Conservation (phyloP, 2,888 invertebrate genomes). For the Caenorhabditis sulstoni region DNA sequence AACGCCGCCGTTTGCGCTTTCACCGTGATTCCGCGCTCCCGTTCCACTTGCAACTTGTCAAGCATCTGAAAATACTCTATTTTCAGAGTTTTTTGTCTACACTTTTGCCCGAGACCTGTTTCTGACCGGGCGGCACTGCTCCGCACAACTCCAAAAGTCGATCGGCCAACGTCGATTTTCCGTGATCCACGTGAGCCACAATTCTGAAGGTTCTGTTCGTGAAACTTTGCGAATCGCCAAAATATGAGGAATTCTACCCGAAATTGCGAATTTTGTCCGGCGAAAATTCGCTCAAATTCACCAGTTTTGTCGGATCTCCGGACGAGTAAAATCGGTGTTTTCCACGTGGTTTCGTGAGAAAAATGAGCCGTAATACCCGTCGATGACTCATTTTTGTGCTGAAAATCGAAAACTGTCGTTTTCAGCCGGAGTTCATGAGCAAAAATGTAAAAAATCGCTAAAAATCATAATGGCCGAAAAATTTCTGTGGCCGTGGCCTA, state of each 20-base stretch:
- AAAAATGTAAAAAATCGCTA: neutral
- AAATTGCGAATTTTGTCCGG: conserved; percentile 88
- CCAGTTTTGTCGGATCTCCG: conserved; percentile 61
- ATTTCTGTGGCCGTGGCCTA: neutral
- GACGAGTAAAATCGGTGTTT: neutral
- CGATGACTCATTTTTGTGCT: neutral
- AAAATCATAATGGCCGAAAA: neutral
- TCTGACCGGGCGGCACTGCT: conserved; percentile 66
- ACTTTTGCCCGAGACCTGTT: too few relatives aligned
- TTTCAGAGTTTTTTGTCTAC: too few relatives aligned
- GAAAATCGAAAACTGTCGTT: neutral
- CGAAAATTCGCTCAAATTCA: conserved; percentile 55
- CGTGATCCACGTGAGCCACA: conserved; percentile 99
- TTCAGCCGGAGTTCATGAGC: too few relatives aligned
- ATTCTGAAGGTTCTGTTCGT: conserved; percentile 84
- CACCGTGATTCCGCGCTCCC: conserved; percentile 96
- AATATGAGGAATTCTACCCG: conserved; percentile 35
- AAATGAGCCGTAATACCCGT: neutral
- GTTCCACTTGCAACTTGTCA: conserved; percentile 86
- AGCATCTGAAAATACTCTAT: conserved; percentile 50
- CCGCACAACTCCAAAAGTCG: conserved; percentile 92
- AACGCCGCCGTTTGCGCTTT: conserved; percentile 97
- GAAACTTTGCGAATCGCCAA: too few relatives aligned
- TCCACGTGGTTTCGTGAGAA: neutral
- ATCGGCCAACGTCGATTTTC: conserved; percentile 97